Conservation (phyloP, 1,140 invertebrate species). For the Acromyrmex echinatior region DNA sequence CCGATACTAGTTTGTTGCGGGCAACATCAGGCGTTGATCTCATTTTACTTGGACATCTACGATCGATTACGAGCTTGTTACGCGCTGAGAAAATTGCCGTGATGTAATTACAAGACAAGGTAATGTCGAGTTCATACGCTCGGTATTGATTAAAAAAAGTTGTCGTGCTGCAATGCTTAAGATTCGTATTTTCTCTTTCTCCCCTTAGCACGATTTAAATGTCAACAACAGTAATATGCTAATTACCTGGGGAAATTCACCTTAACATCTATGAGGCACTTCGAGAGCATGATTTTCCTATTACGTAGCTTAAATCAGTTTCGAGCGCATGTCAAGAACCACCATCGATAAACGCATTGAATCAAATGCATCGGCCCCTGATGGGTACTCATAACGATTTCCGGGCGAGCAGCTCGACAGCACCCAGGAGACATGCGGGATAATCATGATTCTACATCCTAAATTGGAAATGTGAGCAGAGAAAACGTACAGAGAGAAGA, state of each 20-base stretch:
- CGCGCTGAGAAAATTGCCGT: slow-evolving; percentile 23
- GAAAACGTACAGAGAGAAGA: neutral
- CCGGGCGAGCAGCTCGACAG: neutral
- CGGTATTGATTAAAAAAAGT: slow-evolving; percentile 23
- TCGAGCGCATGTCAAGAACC: neutral
- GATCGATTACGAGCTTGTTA: slow-evolving; percentile 53
- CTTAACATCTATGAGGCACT: neutral
- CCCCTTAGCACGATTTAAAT: neutral
- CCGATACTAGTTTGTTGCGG: neutral
- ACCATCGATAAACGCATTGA: slow-evolving; percentile 22
- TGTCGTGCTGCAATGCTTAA: neutral
- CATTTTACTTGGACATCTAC: slow-evolving; percentile 43
- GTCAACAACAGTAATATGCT: slow-evolving; percentile 8
- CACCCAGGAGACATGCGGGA: neutral
- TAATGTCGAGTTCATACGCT: neutral
- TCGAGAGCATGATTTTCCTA: slow-evolving; percentile 28
- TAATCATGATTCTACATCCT: slow-evolving; percentile 16
- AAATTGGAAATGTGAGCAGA: slow-evolving; percentile 13
- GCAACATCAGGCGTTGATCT: neutral
- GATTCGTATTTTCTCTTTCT: neutral
- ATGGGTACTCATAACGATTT: slow-evolving; percentile 45
- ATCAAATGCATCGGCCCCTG: slow-evolving; percentile 12
- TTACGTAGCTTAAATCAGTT: slow-evolving; percentile 22
- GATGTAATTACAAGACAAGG: slow-evolving; percentile 26
- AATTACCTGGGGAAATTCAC: slow-evolving; percentile 34